phyloP scores from a whole-genome alignment of 2,797 vertebrate species.

The Poecile montanus region DNA sequence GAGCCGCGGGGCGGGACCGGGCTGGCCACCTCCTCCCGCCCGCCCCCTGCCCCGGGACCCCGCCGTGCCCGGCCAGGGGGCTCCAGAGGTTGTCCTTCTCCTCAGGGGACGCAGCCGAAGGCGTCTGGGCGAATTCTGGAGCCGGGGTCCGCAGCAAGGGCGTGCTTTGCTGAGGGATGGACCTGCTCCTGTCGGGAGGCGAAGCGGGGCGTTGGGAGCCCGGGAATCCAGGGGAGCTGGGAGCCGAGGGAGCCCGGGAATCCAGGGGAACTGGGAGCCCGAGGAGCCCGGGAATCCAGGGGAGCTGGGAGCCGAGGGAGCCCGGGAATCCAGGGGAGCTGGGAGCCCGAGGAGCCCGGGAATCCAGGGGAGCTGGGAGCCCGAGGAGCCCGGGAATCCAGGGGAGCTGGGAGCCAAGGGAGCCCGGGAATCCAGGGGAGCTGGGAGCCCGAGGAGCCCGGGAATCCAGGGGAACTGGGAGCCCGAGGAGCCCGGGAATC shows the following conservation, averaged over 20 bases:
- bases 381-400: too few relatives aligned
- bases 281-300: too few relatives aligned
- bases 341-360: too few relatives aligned
- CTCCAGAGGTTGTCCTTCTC: accelerated
- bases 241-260: background rate
- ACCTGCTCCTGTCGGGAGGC: background rate
- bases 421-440: too few relatives aligned
- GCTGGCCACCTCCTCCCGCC: background rate
- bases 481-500: too few relatives aligned
- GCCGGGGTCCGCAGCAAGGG: background rate
- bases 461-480: too few relatives aligned
- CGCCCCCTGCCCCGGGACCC: background rate
- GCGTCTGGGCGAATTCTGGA: background rate
- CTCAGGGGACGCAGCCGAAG: too few relatives aligned
- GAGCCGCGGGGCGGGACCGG: conserved; percentile 17
- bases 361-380: too few relatives aligned
- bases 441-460: too few relatives aligned
- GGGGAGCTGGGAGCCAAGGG: too few relatives aligned
- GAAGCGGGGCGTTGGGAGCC: background rate
- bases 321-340: too few relatives aligned
- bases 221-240: too few relatives aligned
- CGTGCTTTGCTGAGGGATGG: background rate
- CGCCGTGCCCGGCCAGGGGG: background rate
- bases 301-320: background rate
- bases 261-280: background rate